Base-by-base conservation (phyloP, 2,797 vertebrate genomes). In the Lates japonicus region DNA sequence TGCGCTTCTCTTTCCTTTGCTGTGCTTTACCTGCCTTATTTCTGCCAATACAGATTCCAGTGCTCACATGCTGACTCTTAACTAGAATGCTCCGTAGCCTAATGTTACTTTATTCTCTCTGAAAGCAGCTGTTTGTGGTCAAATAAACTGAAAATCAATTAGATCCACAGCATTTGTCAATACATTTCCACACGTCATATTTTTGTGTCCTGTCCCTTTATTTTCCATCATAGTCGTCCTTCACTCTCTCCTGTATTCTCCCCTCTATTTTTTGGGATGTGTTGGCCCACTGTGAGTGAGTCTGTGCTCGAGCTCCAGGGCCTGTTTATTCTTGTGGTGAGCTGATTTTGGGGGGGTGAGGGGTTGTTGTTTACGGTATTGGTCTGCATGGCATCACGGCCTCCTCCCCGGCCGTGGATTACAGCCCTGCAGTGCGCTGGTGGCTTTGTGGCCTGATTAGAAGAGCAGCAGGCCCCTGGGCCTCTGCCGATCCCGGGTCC, bases 391-490 rank as follows among this genome's bases (percentile, higher is more conserved):
- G 91, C 87, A 93, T 94, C 89, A 69, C 41, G 25, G 90, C 76
- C 90, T 87, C 82, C 85, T 90, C 91, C 86, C 89, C 65, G 78
- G 61, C 68, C 19, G 44, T 84, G 90, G 88, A 92, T 93, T 93
- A 92, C 52, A 93, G 91, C 89, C 78, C 78, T 90, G 81, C 81
- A 61, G 76, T 77, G 74, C 25, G 81, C 76, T 68, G 58, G 80
- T 90, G 87, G 89, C 82, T 93, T 94, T 93, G 87, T 82, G 91
- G 90, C 84, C 81, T 94, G 92, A 95, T 95, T 93, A 90, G 83
- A 90, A 74, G 83, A 80, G 86, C 83, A 80, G 85, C 60, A 70
- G 81, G 70, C 74, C 80, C 80, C 70, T 3, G 74, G 75, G 84
- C 82, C 90, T 85, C 76, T 0, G 69, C 73, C 71, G 80, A 83